Evolutionary conservation across 2,888 invertebrate genomes (phyloP), one percentile per base, ranked within the genome.

Genomic region (Panopea generosa): DNA sequence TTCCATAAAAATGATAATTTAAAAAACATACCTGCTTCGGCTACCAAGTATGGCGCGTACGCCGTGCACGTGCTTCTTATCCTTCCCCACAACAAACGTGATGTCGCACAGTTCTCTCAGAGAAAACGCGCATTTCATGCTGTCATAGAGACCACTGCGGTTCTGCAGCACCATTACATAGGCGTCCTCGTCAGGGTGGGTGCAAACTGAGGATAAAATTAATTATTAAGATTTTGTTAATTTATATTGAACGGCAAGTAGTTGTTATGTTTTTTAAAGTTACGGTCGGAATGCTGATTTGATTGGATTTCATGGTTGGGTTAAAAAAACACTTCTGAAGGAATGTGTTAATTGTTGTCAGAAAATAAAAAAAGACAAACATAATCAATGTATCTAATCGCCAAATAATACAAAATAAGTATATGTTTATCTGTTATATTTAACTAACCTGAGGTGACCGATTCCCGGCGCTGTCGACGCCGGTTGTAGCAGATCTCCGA

Each of bases 151-250:
- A 3, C 62, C 70, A n/a, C 29, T 29, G n/a, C 59, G 50, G 47
- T 78, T 78, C 33, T 74, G 78, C 14, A 78, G 24, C 29, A 78
- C 78, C 78, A 78, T 78, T 2, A 78, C 74, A 29, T 74, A 73
- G 6, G 69, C 66, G 2, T 74, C 74, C 50, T 74, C 78, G 22
- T 62, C 66, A 11, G 74, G 78, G 18, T 69, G 56, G 0, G 77
- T 72, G 27, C 63, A 77, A 9, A 77, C 77, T 77, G 66, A 20
- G 70, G 66, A 4, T 22, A 33, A 18, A 49, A 29, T 40, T 40
- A 7, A 11, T n/a, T n/a, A n/a, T n/a, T n/a, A n/a, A n/a, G n/a
- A n/a, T n/a, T n/a, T n/a, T n/a, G n/a, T n/a, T n/a, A n/a, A n/a
- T n/a, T n/a, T n/a, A n/a, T n/a, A n/a, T n/a, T n/a, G n/a, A n/a